Evolutionary conservation across 1,140 invertebrate genomes (phyloP).

Genomic region (Dinoponera quadriceps): DNA sequence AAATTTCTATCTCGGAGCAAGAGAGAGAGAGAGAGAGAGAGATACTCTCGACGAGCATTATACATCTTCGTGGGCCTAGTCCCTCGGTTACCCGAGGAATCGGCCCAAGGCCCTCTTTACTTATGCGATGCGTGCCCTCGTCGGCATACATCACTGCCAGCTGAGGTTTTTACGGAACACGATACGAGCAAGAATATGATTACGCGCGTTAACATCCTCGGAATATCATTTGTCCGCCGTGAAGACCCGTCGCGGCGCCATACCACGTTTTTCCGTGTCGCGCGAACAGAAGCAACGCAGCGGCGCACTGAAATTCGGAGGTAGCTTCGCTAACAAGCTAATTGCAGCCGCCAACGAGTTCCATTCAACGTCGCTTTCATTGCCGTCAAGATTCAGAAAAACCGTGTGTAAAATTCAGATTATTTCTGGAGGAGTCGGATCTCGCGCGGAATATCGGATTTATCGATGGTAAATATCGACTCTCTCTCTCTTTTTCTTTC

Average conservation of each 20-base stretch:
- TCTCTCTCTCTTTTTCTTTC: too few relatives aligned
- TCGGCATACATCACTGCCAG: slow-evolving; percentile 81
- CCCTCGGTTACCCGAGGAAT: slow-evolving; percentile 74
- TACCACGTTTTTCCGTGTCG: slow-evolving; percentile 45
- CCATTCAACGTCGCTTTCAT: slow-evolving; percentile 31
- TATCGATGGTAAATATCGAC: too few relatives aligned
- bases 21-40: neutral
- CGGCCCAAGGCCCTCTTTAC: slow-evolving; percentile 79
- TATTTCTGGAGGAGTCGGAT: neutral
- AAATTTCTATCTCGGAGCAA: slow-evolving; percentile 11
- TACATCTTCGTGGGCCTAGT: slow-evolving; percentile 53
- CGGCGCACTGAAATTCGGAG: slow-evolving; percentile 22
- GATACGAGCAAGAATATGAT: slow-evolving; percentile 79
- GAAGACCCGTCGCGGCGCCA: slow-evolving; percentile 64
- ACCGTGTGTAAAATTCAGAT: neutral
- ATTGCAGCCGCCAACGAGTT: slow-evolving; percentile 49
- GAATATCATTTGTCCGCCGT: slow-evolving; percentile 74
- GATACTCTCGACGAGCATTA: neutral
- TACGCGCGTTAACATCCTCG: slow-evolving; percentile 80
- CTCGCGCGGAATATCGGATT: too few relatives aligned
- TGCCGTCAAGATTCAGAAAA: slow-evolving; percentile 2
- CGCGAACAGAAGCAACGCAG: slow-evolving; percentile 37
- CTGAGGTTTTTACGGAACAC: slow-evolving; percentile 78
- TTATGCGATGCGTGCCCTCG: slow-evolving; percentile 79
- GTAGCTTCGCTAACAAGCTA: slow-evolving; percentile 25